phyloP scores from a whole-genome alignment of 2,113 vertebrate genomes.

The Potamarius usumacintae region DNA sequence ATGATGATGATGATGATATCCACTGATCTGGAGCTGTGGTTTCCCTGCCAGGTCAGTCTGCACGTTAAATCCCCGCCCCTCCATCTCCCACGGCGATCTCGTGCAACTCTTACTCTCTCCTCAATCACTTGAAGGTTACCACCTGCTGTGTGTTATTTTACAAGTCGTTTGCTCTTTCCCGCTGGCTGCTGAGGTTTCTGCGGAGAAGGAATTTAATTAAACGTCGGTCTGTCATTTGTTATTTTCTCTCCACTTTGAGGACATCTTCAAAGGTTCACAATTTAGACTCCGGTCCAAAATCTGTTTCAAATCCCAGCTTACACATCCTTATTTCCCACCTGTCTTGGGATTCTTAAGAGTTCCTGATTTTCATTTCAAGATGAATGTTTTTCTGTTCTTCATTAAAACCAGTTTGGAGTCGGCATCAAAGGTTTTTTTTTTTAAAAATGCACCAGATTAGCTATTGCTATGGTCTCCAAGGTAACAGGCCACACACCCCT shows the following conservation, averaged over 20 bases:
- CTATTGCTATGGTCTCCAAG: neutral
- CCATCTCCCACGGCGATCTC: neutral
- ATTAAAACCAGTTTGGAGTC: neutral
- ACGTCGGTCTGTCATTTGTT: neutral
- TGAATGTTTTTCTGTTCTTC: neutral
- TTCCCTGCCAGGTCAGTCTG: neutral
- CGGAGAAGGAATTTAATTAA: slow-evolving; percentile 53
- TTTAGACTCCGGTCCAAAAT: neutral
- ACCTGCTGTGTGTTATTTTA: slow-evolving; percentile 23
- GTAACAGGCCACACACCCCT: neutral
- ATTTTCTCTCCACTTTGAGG: slow-evolving; percentile 13
- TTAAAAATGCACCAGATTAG: neutral
- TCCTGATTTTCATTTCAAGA: neutral
- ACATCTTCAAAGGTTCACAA: slow-evolving; percentile 1
- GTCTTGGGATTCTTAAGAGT: neutral
- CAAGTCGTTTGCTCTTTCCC: slow-evolving; percentile 21
- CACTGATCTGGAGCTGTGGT: neutral
- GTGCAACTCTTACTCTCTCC: neutral
- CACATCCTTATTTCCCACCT: neutral
- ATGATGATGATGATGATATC: neutral
- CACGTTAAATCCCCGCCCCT: neutral
- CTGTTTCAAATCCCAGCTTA: neutral
- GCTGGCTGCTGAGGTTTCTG: slow-evolving; percentile 29
- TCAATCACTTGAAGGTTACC: slow-evolving; percentile 33
- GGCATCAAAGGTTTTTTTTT: neutral